Conservation (phyloP, 2,797 vertebrate species). For the Avahi laniger region DNA sequence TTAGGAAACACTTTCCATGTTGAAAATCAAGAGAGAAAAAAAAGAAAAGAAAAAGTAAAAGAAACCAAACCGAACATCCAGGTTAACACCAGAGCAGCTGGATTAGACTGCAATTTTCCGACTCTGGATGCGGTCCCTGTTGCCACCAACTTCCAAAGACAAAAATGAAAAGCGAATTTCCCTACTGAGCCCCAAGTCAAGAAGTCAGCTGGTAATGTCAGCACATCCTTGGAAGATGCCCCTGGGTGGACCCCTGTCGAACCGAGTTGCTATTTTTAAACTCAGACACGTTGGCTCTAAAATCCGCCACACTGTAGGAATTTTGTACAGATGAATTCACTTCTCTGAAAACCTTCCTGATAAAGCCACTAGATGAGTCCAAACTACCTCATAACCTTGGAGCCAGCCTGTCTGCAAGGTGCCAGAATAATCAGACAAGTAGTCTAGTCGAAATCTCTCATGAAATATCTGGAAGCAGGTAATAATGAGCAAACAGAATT, state of each 20-base stretch:
- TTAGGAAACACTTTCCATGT: background rate
- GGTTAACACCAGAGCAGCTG: background rate
- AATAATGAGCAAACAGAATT: conserved; percentile 36
- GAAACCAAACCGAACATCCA: background rate
- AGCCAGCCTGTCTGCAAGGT: conserved; percentile 31
- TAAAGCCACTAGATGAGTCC: conserved; percentile 41
- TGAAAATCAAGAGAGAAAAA: background rate
- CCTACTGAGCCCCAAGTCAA: background rate
- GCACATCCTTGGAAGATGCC: background rate
- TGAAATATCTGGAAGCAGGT: conserved; percentile 42
- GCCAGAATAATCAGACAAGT: conserved; percentile 39
- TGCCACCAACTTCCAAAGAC: conserved; percentile 12
- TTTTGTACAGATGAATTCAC: background rate
- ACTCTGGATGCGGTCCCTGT: background rate
- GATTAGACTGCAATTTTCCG: background rate
- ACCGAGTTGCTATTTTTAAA: conserved; percentile 43
- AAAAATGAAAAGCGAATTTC: conserved; percentile 16
- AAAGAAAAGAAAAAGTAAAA: background rate
- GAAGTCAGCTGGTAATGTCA: background rate
- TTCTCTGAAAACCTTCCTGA: conserved; percentile 27
- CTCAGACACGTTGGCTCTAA: conserved; percentile 47
- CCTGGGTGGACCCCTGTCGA: background rate
- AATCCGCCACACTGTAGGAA: background rate
- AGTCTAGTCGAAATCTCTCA: background rate
- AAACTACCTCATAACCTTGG: conserved; percentile 48